A percentile compares a stretch with the other conserved stretches of the same genome.
These are phyloP conservation scores for Ictidomys tridecemlineatus DNA, from an alignment of 2,113 vertebrate genomes.

Conservation along the genomic window DNA sequence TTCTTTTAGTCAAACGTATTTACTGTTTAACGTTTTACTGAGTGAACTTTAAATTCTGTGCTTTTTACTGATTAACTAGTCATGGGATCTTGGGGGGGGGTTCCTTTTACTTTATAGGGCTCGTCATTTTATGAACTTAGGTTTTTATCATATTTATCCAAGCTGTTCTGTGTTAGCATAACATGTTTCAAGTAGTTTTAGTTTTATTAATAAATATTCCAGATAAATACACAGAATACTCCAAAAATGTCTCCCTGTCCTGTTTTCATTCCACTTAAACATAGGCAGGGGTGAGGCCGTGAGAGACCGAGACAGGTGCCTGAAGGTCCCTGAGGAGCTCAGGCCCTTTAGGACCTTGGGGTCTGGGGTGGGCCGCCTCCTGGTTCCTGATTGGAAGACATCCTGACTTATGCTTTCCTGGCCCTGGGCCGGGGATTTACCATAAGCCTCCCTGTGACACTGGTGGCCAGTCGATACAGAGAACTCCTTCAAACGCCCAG, in stretches of 20 bases:
- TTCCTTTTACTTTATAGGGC: not conserved
- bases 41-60: not conserved
- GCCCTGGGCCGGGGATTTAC: not conserved
- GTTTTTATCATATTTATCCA: not conserved
- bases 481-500: not conserved
- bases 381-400: too few relatives aligned
- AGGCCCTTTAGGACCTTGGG: not conserved
- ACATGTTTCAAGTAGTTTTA: not conserved
- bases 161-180: too few relatives aligned
- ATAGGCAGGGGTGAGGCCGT: fast-evolving
- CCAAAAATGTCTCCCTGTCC: fast-evolving
- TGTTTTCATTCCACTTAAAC: not conserved
- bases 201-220: not conserved
- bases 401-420: not conserved
- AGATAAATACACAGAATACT: not conserved
- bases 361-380: not conserved
- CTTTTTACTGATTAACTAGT: not conserved
- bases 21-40: not conserved
- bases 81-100: too few relatives aligned
- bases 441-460: fast-evolving
- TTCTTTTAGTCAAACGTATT: too few relatives aligned
- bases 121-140: not conserved
- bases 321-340: not conserved
- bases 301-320: not conserved
- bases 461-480: fast-evolving